Base-by-base conservation (phyloP, 2,113 vertebrate species). In the Perca flavescens region DNA sequence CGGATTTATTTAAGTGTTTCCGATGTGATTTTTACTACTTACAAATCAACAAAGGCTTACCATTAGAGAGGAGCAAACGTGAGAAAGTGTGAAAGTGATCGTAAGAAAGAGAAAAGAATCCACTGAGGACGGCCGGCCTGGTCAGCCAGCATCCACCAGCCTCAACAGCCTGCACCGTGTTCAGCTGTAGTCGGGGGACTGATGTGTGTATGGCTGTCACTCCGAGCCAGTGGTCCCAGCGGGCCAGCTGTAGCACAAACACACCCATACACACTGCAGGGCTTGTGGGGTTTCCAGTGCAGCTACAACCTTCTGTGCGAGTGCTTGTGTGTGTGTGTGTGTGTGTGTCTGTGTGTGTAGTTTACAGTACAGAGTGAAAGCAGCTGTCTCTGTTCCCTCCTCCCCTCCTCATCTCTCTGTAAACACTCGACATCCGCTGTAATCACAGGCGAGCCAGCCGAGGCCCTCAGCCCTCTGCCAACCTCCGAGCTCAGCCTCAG, bases 341-440 rank as follows among this genome's bases (percentile, higher is more conserved):
- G 85, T 76, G 83, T 85, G 82, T 89, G 43, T 85, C 54, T 83
- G 60, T 87, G 75, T 85, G 84, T 89, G 85, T 76, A 82, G 94
- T 92, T 94, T 91, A 92, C 88, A 92, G 91, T 92, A 86, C 88
- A 94, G 90, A 94, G 90, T 94, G 89, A 91, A 93, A 95, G 89
- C 93, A 93, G 93, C 92, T 94, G 89, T 93, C 85, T 93, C 79
- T 43, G 56, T 73, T n/a, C 21, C 64, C 53, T 10, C 66, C n/a
- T n/a, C 60, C 76, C 72, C 72, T 66, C 79, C 57, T 82, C 83
- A 87, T 89, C 80, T 86, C 90, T 90, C 85, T 91, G 90, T 94
- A 92, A 94, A 94, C 92, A 92, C 88, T 89, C 83, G 11, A 92
- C 93, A 91, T 94, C 93, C 91, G 87, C 88, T 93, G 85, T 91